Conservation (phyloP, 2,888 invertebrate species). For the Thymelicus acteon region DNA sequence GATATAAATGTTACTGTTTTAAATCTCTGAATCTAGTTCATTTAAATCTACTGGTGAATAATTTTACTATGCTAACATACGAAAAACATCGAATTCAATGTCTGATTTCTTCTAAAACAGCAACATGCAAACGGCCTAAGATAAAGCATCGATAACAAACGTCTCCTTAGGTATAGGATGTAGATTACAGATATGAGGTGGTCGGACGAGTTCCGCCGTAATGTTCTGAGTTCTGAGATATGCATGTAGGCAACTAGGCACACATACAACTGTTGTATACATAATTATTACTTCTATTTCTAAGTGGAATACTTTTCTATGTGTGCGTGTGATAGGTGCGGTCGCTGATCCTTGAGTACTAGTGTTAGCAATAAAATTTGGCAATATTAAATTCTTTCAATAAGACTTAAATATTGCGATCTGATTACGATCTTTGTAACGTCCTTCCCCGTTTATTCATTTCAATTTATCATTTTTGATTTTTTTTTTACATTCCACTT, state of each 20-base stretch:
- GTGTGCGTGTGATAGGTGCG: conserved; percentile 1
- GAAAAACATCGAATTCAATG: neutral
- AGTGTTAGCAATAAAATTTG: no score
- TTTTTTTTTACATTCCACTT: no score
- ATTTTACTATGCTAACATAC: no score
- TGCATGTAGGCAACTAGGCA: conserved; percentile 8
- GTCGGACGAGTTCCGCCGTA: conserved; percentile 6
- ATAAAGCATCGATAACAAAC: conserved; percentile 4
- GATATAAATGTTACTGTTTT: no score
- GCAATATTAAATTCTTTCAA: neutral
- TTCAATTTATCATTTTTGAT: no score
- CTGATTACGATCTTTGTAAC: neutral
- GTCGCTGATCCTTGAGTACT: conserved; percentile 5
- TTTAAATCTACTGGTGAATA: no score
- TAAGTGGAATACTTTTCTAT: neutral
- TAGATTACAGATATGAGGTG: conserved; percentile 20
- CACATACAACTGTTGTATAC: neutral
- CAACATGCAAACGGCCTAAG: neutral
- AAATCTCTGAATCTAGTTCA: no score
- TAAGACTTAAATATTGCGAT: neutral
- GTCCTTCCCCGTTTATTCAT: no score
- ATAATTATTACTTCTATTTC: neutral
- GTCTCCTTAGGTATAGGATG: conserved; percentile 12
- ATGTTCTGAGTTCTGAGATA: conserved; percentile 3
- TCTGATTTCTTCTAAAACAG: neutral